These are phyloP conservation scores for Anseranas semipalmata DNA, from an alignment of 2,113 vertebrate genomes.

Conservation along the genomic window DNA sequence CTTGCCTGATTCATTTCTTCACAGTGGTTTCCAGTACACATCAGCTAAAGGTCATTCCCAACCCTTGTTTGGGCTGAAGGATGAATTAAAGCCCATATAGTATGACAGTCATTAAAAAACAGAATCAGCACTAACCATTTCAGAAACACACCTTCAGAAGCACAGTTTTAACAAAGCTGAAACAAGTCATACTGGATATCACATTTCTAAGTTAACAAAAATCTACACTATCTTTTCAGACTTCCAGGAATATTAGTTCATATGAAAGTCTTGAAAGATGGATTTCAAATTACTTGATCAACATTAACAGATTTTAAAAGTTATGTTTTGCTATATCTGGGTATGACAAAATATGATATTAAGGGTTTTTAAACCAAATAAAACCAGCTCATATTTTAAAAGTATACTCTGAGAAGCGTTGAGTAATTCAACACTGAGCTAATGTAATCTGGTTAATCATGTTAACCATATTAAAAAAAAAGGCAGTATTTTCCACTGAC, in stretches of 20 bases:
- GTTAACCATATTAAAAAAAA: not conserved
- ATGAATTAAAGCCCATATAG: not conserved
- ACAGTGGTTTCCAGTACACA: not conserved
- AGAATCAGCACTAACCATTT: not conserved
- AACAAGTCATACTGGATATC: not conserved
- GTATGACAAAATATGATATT: not conserved
- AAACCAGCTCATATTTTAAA: not conserved
- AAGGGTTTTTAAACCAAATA: not conserved
- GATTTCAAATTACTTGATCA: not conserved
- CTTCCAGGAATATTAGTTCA: not conserved
- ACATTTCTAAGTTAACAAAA: not conserved
- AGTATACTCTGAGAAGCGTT: accelerated
- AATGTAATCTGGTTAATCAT: not conserved
- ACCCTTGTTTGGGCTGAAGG: not conserved
- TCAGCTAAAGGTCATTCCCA: not conserved
- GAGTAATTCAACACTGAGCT: not conserved
- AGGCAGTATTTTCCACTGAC: conserved; percentile 13
- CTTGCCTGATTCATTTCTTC: not conserved
- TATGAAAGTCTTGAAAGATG: not conserved
- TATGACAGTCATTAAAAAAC: not conserved
- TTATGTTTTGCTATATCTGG: not conserved
- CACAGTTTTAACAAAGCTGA: not conserved
- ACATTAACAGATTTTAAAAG: not conserved
- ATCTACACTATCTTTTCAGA: not conserved
- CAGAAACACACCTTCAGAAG: not conserved